Evolutionary conservation across 1,140 invertebrate species (phyloP), one percentile per base, ranked within the genome.

Genomic region (Drosophila biarmipes): DNA sequence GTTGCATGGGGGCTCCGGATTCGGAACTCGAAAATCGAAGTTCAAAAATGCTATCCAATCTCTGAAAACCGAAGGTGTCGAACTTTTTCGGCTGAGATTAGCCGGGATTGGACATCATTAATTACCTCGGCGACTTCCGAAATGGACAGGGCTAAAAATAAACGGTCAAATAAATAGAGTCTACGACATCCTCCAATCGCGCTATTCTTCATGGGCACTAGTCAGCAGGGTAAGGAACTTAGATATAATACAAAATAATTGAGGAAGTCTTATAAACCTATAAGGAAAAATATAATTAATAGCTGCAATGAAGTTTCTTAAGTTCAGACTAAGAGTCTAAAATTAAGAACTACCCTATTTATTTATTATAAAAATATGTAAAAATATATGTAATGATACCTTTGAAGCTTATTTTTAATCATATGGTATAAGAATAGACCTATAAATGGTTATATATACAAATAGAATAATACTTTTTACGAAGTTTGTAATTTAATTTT

Each of bases 91-190:
- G 34, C 14, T 35, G 17, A 31, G 21, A n/a, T 66, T 24, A 24
- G 34, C 14, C 49, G 2, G 31, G 48, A 48, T 48, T 14, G 40
- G 45, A 43, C 58, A 86, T 86, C 84, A 87, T 87, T 87, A 87
- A 87, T 87, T 82, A 82, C 78, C 34, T 35, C 69, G 38, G 69
- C 59, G 72, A 85, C 80, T 84, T 84, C 80, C 80, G 80, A 84
- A 80, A 75, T 85, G 66, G 56, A 85, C 76, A 73, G 66, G 62
- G 63, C 66, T 85, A 84, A 84, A 84, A 84, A 85, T 84, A 84
- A 85, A 72, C 59, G 21, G 46, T 34, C 76, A 71, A 84, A 74
- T 74, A 74, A 63, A 80, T 80, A 80, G 56, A 76, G 55, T 67
- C 66, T 63, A 59, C 57, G 66, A 68, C 72, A 85, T 68, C 62